Evolutionary conservation across 2,797 vertebrate species (phyloP).

Genomic region (Esox masquinongy): DNA sequence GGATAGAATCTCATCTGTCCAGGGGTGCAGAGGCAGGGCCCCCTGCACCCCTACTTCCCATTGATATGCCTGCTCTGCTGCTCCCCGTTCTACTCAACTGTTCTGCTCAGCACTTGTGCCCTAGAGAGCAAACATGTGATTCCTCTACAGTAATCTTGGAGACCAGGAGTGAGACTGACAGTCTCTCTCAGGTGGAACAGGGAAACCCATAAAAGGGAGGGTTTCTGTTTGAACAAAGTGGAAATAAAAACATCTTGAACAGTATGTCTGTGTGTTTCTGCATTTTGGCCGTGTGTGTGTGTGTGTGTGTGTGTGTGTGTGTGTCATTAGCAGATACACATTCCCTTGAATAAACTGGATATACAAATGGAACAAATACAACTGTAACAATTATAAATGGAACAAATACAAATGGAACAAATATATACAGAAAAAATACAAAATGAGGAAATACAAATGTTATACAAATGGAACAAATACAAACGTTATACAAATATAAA

Average conservation of each 20-base stretch:
- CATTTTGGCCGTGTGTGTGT: not conserved
- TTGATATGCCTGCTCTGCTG: too few relatives aligned
- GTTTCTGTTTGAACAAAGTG: not conserved
- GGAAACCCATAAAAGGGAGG: not conserved
- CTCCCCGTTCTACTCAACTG: not conserved
- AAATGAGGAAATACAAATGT: too few relatives aligned
- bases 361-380: too few relatives aligned
- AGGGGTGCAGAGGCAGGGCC: too few relatives aligned
- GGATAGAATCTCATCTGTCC: too few relatives aligned
- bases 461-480: too few relatives aligned
- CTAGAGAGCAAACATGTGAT: slow-evolving; percentile 7
- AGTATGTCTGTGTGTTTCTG: slow-evolving; percentile 11
- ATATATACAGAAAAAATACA: too few relatives aligned
- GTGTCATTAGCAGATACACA: not conserved
- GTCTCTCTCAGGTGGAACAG: slow-evolving; percentile 1
- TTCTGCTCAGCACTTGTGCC: not conserved
- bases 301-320: slow-evolving; percentile 8
- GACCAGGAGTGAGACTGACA: not conserved
- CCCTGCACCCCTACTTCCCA: too few relatives aligned
- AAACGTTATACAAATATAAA: not conserved
- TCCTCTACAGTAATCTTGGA: not conserved
- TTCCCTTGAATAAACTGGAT: not conserved
- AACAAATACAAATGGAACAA: too few relatives aligned
- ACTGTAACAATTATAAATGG: too few relatives aligned
- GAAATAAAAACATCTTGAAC: not conserved